Percentiles rank a stretch among this genome's conserved stretches.
Conservation (phyloP, 1,140 invertebrate species). For the Drosophila funebris region DNA sequence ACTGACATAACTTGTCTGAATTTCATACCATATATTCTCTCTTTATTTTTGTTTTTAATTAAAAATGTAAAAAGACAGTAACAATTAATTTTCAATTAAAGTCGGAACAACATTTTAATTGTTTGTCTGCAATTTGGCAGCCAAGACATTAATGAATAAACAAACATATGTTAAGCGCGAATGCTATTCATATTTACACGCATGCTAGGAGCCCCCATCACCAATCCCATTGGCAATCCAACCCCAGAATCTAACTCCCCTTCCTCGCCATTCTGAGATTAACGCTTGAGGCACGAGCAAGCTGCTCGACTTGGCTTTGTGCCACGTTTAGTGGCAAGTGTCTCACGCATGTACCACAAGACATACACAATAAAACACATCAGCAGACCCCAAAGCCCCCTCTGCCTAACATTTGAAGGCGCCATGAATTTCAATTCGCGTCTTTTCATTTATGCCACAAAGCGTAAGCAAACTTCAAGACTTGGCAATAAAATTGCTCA, state of each 20-base stretch:
- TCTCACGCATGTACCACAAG: too few species aligned
- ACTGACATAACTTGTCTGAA: too few species aligned
- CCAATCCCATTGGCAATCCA: not conserved
- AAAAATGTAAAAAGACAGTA: too few species aligned
- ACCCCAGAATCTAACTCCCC: not conserved
- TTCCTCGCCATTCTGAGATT: conserved; percentile 45
- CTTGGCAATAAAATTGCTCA: conserved; percentile 68
- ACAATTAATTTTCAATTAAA: conserved; percentile 81
- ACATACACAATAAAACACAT: conserved; percentile 30
- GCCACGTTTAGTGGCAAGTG: conserved; percentile 38
- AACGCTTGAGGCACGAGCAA: conserved; percentile 52
- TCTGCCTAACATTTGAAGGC: not conserved
- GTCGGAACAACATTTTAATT: conserved; percentile 72
- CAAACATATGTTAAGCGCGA: conserved; percentile 65
- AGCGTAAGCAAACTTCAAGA: conserved; percentile 74
- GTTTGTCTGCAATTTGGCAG: conserved; percentile 68
- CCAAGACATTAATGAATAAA: conserved; percentile 56
- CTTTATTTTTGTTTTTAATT: too few species aligned
- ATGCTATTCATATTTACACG: conserved; percentile 48
- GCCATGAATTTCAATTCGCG: conserved; percentile 75
- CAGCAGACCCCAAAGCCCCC: not conserved
- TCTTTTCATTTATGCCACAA: conserved; percentile 73
- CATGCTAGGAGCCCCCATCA: conserved; percentile 6
- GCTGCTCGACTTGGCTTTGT: conserved; percentile 36
- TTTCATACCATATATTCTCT: too few species aligned